phyloP scores from a whole-genome alignment of 2,888 invertebrate genomes.

The Adelognathus sp. region DNA sequence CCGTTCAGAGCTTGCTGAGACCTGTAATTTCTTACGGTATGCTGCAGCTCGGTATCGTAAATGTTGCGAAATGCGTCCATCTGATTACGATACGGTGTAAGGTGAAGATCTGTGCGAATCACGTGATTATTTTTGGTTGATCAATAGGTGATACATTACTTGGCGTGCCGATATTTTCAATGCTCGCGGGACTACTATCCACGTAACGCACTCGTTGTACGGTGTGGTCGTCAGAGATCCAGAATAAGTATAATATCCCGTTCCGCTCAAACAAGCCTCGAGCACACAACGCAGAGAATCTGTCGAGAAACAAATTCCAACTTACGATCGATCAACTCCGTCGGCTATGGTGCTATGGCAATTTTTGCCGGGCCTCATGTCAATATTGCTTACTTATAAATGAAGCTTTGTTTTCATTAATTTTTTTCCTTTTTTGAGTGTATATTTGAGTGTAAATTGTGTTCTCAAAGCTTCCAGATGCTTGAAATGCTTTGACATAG shows the following conservation, averaged over 20 bases:
- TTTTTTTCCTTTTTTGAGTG: too few species aligned
- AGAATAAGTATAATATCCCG: constrained; percentile 71
- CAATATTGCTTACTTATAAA: too few species aligned
- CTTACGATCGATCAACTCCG: neutral
- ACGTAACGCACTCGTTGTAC: constrained; percentile 71
- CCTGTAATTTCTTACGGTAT: constrained; percentile 83
- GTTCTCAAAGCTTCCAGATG: too few species aligned
- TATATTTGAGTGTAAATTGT: too few species aligned
- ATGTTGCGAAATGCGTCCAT: constrained; percentile 83
- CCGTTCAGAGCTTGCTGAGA: constrained; percentile 81
- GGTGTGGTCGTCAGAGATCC: constrained; percentile 72
- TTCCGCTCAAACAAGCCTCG: constrained; percentile 37
- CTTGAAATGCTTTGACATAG: too few species aligned
- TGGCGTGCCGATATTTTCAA: constrained; percentile 70
- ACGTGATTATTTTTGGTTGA: neutral
- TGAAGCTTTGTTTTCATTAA: too few species aligned
- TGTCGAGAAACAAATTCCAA: neutral
- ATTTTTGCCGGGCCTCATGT: too few species aligned
- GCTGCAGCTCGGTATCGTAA: constrained; percentile 80
- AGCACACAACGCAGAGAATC: constrained; percentile 51
- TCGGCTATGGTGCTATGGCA: neutral
- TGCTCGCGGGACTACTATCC: constrained; percentile 69
- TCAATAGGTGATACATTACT: constrained; percentile 55
- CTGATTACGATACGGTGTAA: constrained; percentile 74
- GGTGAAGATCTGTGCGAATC: neutral